phyloP scores from a whole-genome alignment of 2,888 invertebrate genomes.

The Pseudanteris insignis region DNA sequence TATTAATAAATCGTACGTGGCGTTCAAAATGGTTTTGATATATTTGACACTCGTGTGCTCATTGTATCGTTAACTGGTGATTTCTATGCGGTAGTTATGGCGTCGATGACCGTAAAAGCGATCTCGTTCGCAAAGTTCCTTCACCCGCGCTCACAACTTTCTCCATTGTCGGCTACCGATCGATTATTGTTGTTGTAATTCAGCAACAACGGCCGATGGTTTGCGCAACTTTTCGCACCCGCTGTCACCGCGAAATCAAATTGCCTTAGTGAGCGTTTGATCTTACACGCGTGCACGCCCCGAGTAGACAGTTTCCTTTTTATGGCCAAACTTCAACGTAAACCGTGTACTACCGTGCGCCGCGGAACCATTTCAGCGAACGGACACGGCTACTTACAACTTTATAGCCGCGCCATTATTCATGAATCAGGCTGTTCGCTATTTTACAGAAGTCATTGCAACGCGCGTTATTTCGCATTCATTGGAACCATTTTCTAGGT shows the following conservation, averaged over 20 bases:
- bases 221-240: conserved; percentile 38
- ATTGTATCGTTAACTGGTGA: conserved; percentile 27
- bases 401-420: too few species aligned
- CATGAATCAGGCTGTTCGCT: too few species aligned
- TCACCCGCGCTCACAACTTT: conserved; percentile 55
- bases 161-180: conserved; percentile 58
- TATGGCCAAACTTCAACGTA: too few species aligned
- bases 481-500: too few species aligned
- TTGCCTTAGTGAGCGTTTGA: conserved; percentile 8
- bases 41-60: conserved; percentile 17
- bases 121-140: conserved; percentile 49
- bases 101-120: conserved; percentile 46
- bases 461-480: too few species aligned
- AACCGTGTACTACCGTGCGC: too few species aligned
- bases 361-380: too few species aligned
- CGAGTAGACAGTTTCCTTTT: too few species aligned
- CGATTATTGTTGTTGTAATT: conserved; percentile 55
- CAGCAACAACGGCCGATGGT: conserved; percentile 35
- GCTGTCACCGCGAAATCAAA: conserved; percentile 23
- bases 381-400: too few species aligned
- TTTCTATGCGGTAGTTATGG: conserved; percentile 37
- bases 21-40: too few species aligned
- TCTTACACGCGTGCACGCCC: conserved; percentile 12
- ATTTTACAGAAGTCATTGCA: too few species aligned
- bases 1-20: not conserved